Base-by-base conservation (phyloP, 1,140 invertebrate species). In the Atta cephalotes region DNA sequence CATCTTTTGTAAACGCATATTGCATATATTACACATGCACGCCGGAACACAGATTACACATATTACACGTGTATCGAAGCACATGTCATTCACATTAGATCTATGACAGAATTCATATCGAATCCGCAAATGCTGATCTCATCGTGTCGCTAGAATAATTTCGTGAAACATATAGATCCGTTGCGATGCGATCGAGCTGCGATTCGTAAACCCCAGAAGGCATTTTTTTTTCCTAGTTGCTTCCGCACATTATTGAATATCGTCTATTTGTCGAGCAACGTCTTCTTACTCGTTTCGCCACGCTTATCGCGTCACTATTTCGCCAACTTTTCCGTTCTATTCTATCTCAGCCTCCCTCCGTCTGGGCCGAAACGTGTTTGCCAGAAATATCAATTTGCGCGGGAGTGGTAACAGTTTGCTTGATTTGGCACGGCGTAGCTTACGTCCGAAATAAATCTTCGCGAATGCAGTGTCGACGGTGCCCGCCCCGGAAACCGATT, bases 301-400 rank as follows among this genome's bases (percentile, higher is more conserved):
- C 66, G 45, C 72, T 84, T 56, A 71, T 72, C 88, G n/a, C 56
- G 66, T 71, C 70, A 62, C 70, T 86, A 63, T 87, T 87, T 77
- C 86, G 82, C 85, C 82, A 85, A 58, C 21, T 66, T 60, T 35
- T 80, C 62, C 58, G 62, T 39, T 10, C 39, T 21, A 45, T 35
- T 87, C 70, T 68, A 35, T 39, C 60, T 45, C 21, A 77, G 76
- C 71, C 49, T 76, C 6, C 28, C 74, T 71, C 76, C 84, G 63
- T 53, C 68, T 31, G 68, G 68, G 76, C 72, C 85, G 72, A 25
- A 68, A 28, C 31, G 45, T 60, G 78, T 79, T 89, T 92, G 92
- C 92, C 92, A 93, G 92, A 93, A 93, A 93, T 93, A 93, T 93
- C 92, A 93, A 93, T 93, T 93, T 89, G 82, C 78, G 84, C 72